Evolutionary conservation across 2,888 invertebrate genomes (phyloP).

Genomic region (Seira ritae): DNA sequence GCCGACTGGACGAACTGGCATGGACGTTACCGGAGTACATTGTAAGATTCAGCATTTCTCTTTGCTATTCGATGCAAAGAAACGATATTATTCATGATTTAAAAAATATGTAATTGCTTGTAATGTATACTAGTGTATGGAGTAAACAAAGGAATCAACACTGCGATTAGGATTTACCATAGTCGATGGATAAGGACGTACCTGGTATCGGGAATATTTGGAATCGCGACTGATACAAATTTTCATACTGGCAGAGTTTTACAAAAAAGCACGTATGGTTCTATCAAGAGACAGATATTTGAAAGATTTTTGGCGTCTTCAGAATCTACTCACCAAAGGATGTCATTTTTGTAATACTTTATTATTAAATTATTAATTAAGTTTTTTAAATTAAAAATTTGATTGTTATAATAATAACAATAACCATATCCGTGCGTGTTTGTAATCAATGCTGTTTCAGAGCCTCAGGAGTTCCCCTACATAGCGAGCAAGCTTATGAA

Average conservation of each 20-base stretch:
- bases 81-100: slow-evolving; percentile 78
- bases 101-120: background rate
- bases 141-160: slow-evolving; percentile 81
- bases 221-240: slow-evolving; percentile 85
- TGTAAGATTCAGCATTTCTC: background rate
- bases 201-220: slow-evolving; percentile 85
- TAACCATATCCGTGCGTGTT: background rate
- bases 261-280: slow-evolving; percentile 83
- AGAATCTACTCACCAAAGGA: slow-evolving; percentile 88
- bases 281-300: slow-evolving; percentile 83
- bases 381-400: slow-evolving; percentile 2
- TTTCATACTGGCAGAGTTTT: slow-evolving; percentile 84
- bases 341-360: slow-evolving; percentile 52
- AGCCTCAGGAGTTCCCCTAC: slow-evolving; percentile 86
- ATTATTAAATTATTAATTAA: slow-evolving; percentile 8
- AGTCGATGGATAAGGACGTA: slow-evolving; percentile 83
- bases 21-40: slow-evolving; percentile 83
- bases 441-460: slow-evolving; percentile 76
- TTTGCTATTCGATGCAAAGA: background rate
- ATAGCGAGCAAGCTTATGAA: slow-evolving; percentile 93
- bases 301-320: slow-evolving; percentile 86
- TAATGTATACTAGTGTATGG: slow-evolving; percentile 81
- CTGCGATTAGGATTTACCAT: slow-evolving; percentile 79
- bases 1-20: slow-evolving; percentile 81
- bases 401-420: background rate